Conservation (phyloP, 2,888 invertebrate species). For the Orthosia incerta region DNA sequence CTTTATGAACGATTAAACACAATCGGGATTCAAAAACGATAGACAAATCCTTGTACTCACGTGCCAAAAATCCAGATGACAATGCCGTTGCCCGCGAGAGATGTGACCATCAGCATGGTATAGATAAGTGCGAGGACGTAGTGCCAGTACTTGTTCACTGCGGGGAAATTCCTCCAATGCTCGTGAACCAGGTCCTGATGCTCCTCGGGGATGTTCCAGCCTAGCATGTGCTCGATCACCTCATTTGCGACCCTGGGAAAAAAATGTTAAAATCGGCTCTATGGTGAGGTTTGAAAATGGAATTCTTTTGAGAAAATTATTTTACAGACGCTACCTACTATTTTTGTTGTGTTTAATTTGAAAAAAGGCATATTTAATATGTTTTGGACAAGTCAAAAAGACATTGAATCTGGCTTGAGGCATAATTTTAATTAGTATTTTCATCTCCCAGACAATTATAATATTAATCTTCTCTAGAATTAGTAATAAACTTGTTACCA, state of each 20-base stretch:
- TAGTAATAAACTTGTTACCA: background rate
- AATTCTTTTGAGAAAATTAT: background rate
- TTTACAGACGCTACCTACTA: background rate
- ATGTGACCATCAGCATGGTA: slow-evolving; percentile 91
- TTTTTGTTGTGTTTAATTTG: background rate
- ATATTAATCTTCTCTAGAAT: background rate
- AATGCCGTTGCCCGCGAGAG: slow-evolving; percentile 93
- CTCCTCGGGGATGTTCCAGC: slow-evolving; percentile 93
- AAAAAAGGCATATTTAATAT: background rate
- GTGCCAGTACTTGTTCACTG: slow-evolving; percentile 93
- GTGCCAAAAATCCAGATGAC: slow-evolving; percentile 94
- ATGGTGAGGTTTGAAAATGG: slow-evolving; percentile 4
- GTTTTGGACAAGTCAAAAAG: background rate
- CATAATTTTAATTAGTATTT: background rate
- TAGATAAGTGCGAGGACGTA: slow-evolving; percentile 92
- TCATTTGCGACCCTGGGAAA: slow-evolving; percentile 83
- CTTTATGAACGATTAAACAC: no score
- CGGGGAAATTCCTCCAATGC: slow-evolving; percentile 93
- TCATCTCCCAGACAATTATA: background rate
- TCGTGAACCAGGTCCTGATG: slow-evolving; percentile 92
- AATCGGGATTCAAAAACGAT: background rate
- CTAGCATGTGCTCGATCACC: slow-evolving; percentile 90
- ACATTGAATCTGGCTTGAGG: background rate
- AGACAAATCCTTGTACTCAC: slow-evolving; percentile 87
- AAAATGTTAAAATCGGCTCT: background rate